Base-by-base conservation (phyloP, 92 coral and sea anemone species). In the Porites rus region DNA sequence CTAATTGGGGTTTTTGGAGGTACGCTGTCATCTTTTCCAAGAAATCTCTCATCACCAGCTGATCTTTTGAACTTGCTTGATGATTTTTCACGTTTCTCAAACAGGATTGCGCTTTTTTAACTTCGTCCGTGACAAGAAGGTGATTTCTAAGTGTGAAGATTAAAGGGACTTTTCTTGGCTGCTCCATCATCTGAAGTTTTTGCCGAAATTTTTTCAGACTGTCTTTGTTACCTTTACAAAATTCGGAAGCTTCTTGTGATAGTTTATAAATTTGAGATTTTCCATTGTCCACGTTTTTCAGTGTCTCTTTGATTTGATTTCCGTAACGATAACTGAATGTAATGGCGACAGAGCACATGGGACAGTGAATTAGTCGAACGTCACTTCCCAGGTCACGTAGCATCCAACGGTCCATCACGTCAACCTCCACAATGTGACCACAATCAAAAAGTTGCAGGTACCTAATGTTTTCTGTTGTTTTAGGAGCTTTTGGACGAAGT, bases 381-480 rank as follows among this genome's bases (percentile, higher is more conserved):
- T 85, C 60, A 31, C n/a, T 87, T 14, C 84, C 74, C 2, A 84
- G 12, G 9, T 51, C 73, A 3, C 50, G 11, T 14, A 31, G 76
- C 96, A 93, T 93, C 87, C 89, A 80, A 8, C 58, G 67, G 53
- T 93, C 96, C 85, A 93, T 91, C 67, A 21, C 81, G 3, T 22
- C 63, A 60, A 93, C 89, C n/a, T 88, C 78, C 22, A 87, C 53
- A 56, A 85, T 51, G 65, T 93, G 96, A 22, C 74, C 77, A 65
- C 96, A 93, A 73, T 90, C 94, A 20, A n/a, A 51, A 50, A 73
- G 77, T 14, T 73, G 21, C 6, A 73, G 16, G 20, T 51, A 73
- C 52, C 62, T 50, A 5, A 46, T 9, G 28, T 18, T 20, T 52
- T 19, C 77, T 4, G 60, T 20, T 73, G 10, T n/a, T 13, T 8